Percentiles rank a stretch among this genome's conserved stretches.
phyloP scores from a whole-genome alignment of 2,888 invertebrate species.

The Patella caerulea region DNA sequence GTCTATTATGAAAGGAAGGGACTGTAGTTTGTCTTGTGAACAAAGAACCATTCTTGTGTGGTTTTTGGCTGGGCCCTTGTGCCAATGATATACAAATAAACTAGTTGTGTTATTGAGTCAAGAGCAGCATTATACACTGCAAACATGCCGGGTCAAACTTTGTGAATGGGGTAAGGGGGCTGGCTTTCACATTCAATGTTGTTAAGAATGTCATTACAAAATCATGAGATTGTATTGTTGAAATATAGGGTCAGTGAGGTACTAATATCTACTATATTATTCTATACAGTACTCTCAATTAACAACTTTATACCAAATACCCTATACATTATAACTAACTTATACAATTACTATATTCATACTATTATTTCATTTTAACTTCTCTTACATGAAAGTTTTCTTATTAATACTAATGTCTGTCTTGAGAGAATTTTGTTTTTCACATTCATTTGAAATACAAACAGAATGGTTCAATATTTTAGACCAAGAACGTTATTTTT shows the following conservation, averaged over 20 bases:
- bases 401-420: too few species aligned
- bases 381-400: too few species aligned
- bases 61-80: neutral
- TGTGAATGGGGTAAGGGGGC: neutral
- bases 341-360: too few species aligned
- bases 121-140: conserved; percentile 9
- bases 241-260: neutral
- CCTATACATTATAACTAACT: too few species aligned
- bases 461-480: too few species aligned
- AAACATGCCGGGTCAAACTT: conserved; percentile 4
- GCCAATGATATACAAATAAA: neutral
- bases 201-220: conserved; percentile 8
- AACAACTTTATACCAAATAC: neutral
- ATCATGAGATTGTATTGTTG: neutral
- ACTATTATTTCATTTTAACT: too few species aligned
- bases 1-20: neutral
- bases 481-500: too few species aligned
- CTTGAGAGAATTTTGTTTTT: too few species aligned
- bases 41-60: conserved; percentile 11
- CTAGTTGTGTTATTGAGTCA: conserved; percentile 3
- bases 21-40: neutral
- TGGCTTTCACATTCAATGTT: neutral
- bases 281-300: neutral
- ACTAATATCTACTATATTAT: neutral
- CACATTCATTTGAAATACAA: too few species aligned